Evolutionary conservation across 30 jellyfish, hydroid and myxozoan genomes (phyloP), one percentile per base, ranked within the genome.

Genomic region (Cassiopea xamachana): DNA sequence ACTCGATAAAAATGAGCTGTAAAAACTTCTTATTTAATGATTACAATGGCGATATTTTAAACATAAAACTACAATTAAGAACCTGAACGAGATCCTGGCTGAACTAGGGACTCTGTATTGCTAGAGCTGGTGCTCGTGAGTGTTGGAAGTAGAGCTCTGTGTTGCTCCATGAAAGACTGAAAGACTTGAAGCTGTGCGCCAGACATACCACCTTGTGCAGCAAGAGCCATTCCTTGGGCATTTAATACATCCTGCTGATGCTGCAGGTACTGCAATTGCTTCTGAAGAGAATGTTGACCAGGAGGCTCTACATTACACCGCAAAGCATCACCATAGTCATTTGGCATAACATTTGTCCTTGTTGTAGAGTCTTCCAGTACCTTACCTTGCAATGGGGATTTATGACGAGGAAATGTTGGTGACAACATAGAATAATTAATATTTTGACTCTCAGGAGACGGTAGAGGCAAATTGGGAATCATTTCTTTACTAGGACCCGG

Each of bases 211-310:
- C 89, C 89, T 79, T 77, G 89, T 9, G 94, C 79, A 17, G 94
- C 94, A 39, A 87, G 84, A 17, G 89, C 94, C 94, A 87, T 77
- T 14, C 94, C 94, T 45, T 67, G 94, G 18, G 94, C 94, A 69
- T 87, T 87, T 80, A 87, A 59, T 3, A 87, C 77, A 18, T 87
- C 94, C 49, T 87, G 94, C 49, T 87, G 94, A 45, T 87, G 94
- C 62, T 87, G 94, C 48, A 87, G 77, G 46, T 87, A 87, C 75
- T 87, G 94, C 18, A 87, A 64, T 60, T 87, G 94, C 55, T 84
- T 76, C 45, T 87, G 94, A 1, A 87, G 77, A 73, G 94, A 87
- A 7, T 60, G 89, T 49, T 76, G 83, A 14, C 73, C 46, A 12
- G 67, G 58, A 44, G 17, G 77, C 79, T 59, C 80, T 4, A 81